Base-by-base conservation (phyloP, 92 coral and sea anemone genomes). In the Galaxea fascicularis region DNA sequence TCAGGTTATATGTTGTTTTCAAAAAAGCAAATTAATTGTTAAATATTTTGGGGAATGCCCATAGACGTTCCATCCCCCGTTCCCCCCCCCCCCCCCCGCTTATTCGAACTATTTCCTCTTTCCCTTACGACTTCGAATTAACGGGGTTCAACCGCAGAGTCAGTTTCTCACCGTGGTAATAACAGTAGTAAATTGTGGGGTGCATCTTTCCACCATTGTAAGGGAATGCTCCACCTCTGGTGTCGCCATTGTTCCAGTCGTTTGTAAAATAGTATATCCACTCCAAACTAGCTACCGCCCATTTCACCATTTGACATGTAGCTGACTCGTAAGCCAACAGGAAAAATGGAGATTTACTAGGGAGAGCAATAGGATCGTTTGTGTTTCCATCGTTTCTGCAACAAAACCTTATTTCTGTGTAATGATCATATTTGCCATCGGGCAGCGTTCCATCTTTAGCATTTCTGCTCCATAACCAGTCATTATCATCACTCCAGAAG, bases 281-380 rank as follows among this genome's bases (percentile, higher is more conserved):
- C 28, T 79, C 90, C 22, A 21, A 20, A 12, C 67, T 86, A 3
- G 81, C 76, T 14, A 79, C 73, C 51, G 80, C 73, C 90, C 90
- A 86, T 54, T 64, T 44, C 13, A 86, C 90, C 81, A 71, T 83
- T 52, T 86, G 90, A 47, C 90, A 86, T 47, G 57, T 22, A 4
- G 58, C 28, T n/a, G 76, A 29, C 31, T 21, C 41, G 26, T 29
- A 58, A 7, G 90, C 65, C 26, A 86, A 49, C 9, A 87, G 77
- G 46, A 71, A 87, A 31, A 87, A 87, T 6, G 90, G 80, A 10
- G 56, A 14, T 0, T 45, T 35, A 0, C 60, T 51, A 69, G 90
- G 90, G 0, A 87, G 85, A 9, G 51, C 21, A 22, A 87, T 72
- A 0, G 90, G 81, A 9, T 35, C 58, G 0, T 64, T 58, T 65